Evolutionary conservation across 2,113 vertebrate species (phyloP).

Genomic region (Dipodomys ordii): DNA sequence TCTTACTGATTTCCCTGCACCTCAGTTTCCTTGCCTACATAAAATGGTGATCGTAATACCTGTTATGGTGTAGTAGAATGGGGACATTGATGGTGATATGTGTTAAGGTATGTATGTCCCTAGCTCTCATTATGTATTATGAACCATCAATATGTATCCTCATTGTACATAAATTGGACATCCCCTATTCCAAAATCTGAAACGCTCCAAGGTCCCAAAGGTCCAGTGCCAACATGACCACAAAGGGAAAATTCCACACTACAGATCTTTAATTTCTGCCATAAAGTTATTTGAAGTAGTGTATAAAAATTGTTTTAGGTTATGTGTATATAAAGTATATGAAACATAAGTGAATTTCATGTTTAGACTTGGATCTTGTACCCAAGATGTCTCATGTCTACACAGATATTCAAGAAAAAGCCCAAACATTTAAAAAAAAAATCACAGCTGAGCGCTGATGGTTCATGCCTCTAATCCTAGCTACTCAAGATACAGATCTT

Average conservation of each 20-base stretch:
- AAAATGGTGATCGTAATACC: not conserved
- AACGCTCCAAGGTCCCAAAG: not conserved
- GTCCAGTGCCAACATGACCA: not conserved
- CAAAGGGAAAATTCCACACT: not conserved
- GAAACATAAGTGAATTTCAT: not conserved
- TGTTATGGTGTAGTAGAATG: not conserved
- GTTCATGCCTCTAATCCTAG: no score
- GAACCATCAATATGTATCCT: not conserved
- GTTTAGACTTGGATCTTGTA: not conserved
- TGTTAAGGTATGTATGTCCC: not conserved
- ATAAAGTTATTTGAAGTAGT: not conserved
- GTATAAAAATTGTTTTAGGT: not conserved
- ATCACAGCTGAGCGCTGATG: no score
- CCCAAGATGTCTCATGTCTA: not conserved
- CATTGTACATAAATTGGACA: not conserved
- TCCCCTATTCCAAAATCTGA: not conserved
- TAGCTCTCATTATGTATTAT: not conserved
- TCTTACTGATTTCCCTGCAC: not conserved
- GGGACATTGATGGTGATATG: not conserved
- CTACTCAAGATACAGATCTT: no score
- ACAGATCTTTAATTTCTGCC: not conserved
- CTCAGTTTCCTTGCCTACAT: not conserved
- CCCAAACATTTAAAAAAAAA: not conserved
- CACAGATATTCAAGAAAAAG: not conserved
- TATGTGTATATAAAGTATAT: not conserved